Base-by-base conservation (phyloP, 2,888 invertebrate species). In the Spilarctia lutea region DNA sequence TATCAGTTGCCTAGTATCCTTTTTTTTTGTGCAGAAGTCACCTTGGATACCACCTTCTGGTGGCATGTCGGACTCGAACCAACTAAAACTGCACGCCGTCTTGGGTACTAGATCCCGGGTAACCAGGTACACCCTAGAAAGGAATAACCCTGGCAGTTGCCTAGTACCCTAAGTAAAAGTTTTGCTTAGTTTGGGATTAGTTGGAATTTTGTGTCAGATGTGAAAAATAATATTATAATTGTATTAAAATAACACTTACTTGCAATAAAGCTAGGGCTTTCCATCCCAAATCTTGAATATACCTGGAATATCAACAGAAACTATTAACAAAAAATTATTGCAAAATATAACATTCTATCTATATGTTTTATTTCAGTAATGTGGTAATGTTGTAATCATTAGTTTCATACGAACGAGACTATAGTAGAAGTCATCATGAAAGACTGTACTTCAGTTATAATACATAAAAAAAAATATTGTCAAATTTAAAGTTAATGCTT, bases 401-500 rank as follows among this genome's bases (percentile, higher is more conserved):
- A 76, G 80, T 73, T 85, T 92, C 92, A 92, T 92, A 90, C 92
- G 92, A 92, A 92, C 92, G 91, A 92, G 92, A 85, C 86, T 86
- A 85, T 80, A 79, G 77, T 76, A 52, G 24, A 82, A 82, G 82
- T 91, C 91, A 92, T 91, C 91, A 91, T 81, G 30, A 35, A 52
- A 35, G 3, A 39, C 56, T 20, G n/a, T 42, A n/a, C 24, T 18
- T 45, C 13, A 13, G 42, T 42, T 16, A 20, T 52, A 52, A 52
- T 8, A 24, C 1, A 24, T 52, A 10, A 52, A 52, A 24, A 7
- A 3, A 3, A 3, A 13, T 2, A 11, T 56, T 3, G 3, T 16
- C 13, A 27, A 60, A 60, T 16, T 60, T 27, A 4, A 60, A 52
- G 3, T 27, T 0, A 60, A 27, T 60, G 60, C 60, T 60, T 27